Percentiles rank a stretch among this genome's conserved stretches.
These are phyloP conservation scores for Turritopsis dohrnii DNA, from an alignment of 30 jellyfish, hydroid and myxozoan species.

Conservation along the genomic window DNA sequence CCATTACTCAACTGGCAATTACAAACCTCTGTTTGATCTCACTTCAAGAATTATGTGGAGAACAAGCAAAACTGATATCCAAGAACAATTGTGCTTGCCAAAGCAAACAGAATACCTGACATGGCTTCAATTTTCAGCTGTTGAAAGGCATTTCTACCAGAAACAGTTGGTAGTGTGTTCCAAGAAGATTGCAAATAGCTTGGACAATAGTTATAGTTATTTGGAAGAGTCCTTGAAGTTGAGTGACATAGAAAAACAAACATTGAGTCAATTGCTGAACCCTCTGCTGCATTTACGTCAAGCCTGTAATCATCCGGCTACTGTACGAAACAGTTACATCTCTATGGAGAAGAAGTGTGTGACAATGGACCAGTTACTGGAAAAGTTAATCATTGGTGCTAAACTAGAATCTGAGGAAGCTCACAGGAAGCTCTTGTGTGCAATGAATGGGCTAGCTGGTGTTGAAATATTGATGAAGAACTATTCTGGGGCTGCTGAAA, in stretches of 20 bases:
- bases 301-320: conserved; percentile 91
- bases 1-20: conserved; percentile 57
- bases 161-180: conserved; percentile 49
- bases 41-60: conserved; percentile 83
- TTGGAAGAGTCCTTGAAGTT: conserved; percentile 21
- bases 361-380: conserved; percentile 76
- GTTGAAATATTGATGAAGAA: conserved; percentile 25
- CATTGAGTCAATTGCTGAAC: conserved; percentile 36
- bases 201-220: background rate
- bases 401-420: conserved; percentile 83
- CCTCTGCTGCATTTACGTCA: conserved; percentile 77
- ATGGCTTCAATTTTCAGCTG: conserved; percentile 56
- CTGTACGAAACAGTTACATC: conserved; percentile 54
- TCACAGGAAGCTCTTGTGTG: conserved; percentile 65
- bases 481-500: conserved; percentile 38
- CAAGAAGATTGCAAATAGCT: background rate
- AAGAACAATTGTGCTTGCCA: conserved; percentile 62
- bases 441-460: conserved; percentile 75
- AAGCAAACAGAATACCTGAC: conserved; percentile 52
- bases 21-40: conserved; percentile 54
- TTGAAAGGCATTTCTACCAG: conserved; percentile 67
- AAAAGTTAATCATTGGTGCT: conserved; percentile 46
- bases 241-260: conserved; percentile 3
- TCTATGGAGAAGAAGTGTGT: conserved; percentile 48
- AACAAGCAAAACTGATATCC: conserved; percentile 62